Base-by-base conservation (phyloP, 1,140 invertebrate genomes). In the Littorina saxatilis region DNA sequence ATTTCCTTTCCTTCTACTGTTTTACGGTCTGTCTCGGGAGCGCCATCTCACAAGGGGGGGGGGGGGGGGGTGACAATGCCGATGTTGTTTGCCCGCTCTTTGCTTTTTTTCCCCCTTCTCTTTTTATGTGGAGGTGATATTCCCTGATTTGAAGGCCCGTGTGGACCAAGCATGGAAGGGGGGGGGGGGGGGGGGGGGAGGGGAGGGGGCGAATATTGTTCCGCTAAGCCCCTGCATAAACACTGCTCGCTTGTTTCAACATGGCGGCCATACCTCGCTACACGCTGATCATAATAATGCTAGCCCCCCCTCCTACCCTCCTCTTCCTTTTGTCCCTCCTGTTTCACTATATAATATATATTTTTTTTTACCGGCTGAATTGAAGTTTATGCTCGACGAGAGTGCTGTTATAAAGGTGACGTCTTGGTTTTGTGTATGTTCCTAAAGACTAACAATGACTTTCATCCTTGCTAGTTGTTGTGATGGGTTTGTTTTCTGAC, bases 11-110 rank as follows among this genome's bases (percentile, higher is more conserved):
- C n/a, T n/a, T n/a, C n/a, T n/a, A n/a, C n/a, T n/a, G n/a, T 61
- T 61, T 61, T 61, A 61, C 70, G 23, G 70, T 17, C 37, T 20
- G 70, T 73, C 70, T 43, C 39, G 13, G 20, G 37, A 27, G 70
- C 29, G 37, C 39, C 70, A 73, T 73, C 70, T 73, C 43, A n/a
- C 20, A n/a, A 13, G 37, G 37, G 43, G 43, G 5, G 5, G 40
- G 43, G 37, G 43, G 43, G 35, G 37, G 37, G 43, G 43, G 5
- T 47, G 40, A 73, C 70, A 73, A 73, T 37, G 40, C 70, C 37
- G 20, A 39, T 39, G 40, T 43, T 73, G 70, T 73, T 73, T 73
- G 70, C 27, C 70, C n/a, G 70, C 37, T 73, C 70, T 73, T 73
- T 39, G 70, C 37, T 73, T 73, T 73, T 73, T 73, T n/a, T n/a